Percentiles rank a stretch among this genome's conserved stretches.
Conservation (phyloP, 2,113 vertebrate species). For the Stercorarius parasiticus region DNA sequence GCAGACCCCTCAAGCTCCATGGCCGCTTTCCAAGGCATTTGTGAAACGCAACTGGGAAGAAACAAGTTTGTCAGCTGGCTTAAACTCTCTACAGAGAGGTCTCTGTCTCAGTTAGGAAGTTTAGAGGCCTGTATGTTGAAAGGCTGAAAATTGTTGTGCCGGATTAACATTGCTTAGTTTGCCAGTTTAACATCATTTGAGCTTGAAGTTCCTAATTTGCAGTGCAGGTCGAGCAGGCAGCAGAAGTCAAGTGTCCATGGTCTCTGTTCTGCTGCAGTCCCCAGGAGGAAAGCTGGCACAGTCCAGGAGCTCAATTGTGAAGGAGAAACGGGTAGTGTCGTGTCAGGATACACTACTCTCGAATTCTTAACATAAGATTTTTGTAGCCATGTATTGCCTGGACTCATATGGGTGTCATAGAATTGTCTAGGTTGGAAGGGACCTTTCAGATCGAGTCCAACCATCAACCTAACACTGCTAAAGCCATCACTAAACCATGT, state of each 20-base stretch:
- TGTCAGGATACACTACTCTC: background rate
- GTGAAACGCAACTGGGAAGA: background rate
- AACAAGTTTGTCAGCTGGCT: background rate
- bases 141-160: background rate
- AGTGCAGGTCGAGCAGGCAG: background rate
- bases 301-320: background rate
- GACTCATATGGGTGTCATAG: fast-evolving
- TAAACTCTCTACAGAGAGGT: background rate
- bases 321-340: background rate
- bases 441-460: background rate
- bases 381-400: background rate
- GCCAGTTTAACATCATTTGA: background rate
- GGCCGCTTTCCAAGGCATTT: background rate
- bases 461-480: background rate
- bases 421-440: background rate
- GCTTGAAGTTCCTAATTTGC: background rate
- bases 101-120: background rate
- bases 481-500: background rate
- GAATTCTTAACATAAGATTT: background rate
- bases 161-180: background rate
- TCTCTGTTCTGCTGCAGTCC: background rate
- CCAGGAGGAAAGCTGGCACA: background rate
- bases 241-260: fast-evolving
- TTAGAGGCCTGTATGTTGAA: background rate
- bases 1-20: background rate